Conservation (phyloP, 1,140 invertebrate genomes). For the Meloidogyne floridensis region DNA sequence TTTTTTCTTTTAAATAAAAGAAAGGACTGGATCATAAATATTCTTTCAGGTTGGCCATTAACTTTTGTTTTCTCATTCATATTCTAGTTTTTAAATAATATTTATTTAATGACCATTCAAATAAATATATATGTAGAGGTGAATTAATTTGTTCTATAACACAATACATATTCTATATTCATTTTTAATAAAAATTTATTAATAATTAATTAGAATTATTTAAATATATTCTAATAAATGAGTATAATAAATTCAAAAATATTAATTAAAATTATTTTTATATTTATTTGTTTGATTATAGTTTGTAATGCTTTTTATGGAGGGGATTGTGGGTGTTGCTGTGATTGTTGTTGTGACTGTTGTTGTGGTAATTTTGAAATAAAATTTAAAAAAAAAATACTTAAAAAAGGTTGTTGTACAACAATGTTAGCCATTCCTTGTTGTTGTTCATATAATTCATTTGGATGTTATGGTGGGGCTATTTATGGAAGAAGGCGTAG, state of each 20-base stretch:
- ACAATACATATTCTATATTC: no score
- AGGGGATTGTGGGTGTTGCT: conserved; percentile 11
- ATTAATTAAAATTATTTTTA: neutral
- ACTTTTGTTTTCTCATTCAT: no score
- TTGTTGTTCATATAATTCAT: conserved; percentile 15
- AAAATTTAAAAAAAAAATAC: neutral
- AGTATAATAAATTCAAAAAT: neutral
- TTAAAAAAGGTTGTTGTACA: conserved; percentile 15
- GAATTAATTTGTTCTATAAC: no score
- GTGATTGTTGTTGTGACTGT: conserved; percentile 27
- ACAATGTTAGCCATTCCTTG: conserved; percentile 24
- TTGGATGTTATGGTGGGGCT: conserved; percentile 23
- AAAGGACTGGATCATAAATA: no score
- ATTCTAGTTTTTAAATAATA: no score
- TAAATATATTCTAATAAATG: neutral
- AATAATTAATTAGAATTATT: conserved; percentile 5
- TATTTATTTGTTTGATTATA: conserved; percentile 3
- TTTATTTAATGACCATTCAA: no score
- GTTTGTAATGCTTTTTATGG: neutral
- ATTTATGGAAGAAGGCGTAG: conserved; percentile 16
- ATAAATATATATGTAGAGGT: no score
- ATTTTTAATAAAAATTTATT: neutral
- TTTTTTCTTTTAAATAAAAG: no score
- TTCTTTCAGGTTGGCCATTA: no score
- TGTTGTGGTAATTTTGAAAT: conserved; percentile 12